Base-by-base conservation (phyloP, 1,140 invertebrate genomes). In the Onthophagus taurus region DNA sequence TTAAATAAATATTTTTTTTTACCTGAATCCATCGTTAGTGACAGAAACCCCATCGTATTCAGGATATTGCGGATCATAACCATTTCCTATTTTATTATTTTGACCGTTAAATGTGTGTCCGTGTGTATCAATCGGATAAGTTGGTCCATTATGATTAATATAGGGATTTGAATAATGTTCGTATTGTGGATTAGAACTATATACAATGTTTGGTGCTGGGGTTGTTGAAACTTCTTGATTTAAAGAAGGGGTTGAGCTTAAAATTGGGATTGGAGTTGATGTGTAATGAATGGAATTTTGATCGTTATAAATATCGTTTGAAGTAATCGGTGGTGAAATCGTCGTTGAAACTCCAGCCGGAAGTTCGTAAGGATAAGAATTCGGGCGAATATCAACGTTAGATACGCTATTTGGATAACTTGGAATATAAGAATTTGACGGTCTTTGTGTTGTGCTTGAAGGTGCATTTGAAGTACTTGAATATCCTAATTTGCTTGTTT, bases 21-120 rank as follows among this genome's bases (percentile, higher is more conserved):
- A n/a, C n/a, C n/a, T 71, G 66, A 88, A 89, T 1, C 85, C 83
- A 56, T 86, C 81, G 18, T 75, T 72, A 9, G 74, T 80, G 0
- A 74, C 72, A 7, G 82, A 75, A 2, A 79, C 71, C 1, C 83
- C 85, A 58, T 87, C 83, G 52, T 86, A 87, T 1, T 67, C 59
- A 1, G 72, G 71, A 46, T 65, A 73, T 48, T 75, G 71, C 2
- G 68, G 68, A 13, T 73, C 70, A 47, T 74, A 75, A 3, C 70
- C 72, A 54, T 73, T 71, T n/a, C 72, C 72, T 20, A 74, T 46
- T 21, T 58, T 52, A 33, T 57, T 61, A 23, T 51, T 55, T 11
- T 45, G 33, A 23, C 61, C 52, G 31, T 53, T 58, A 30, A 58
- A 64, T 1, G 58, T 53, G 31, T 57, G 57, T 1, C 61, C 61